phyloP scores from a whole-genome alignment of 2,888 invertebrate species.

The Ganaspis brasiliensis region DNA sequence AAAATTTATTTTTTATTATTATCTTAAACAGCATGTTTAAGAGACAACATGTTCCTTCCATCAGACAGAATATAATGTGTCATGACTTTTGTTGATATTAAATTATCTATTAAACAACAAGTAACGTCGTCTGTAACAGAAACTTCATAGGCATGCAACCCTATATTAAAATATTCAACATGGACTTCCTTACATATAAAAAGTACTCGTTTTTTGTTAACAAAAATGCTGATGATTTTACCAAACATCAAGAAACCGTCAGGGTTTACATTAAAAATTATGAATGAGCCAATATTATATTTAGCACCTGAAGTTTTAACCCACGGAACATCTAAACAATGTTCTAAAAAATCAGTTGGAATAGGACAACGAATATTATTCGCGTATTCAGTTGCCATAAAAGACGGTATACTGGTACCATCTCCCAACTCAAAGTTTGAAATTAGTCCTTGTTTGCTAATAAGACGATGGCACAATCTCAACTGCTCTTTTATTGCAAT shows the following conservation, averaged over 20 bases:
- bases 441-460: neutral
- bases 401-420: neutral
- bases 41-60: neutral
- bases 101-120: neutral
- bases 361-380: neutral
- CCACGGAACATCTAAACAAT: neutral
- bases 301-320: neutral
- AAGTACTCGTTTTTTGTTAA: neutral
- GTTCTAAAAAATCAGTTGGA: neutral
- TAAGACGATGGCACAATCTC: constrained; percentile 23
- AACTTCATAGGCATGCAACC: neutral
- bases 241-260: neutral
- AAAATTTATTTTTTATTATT: too few species aligned
- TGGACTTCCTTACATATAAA: neutral
- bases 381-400: neutral
- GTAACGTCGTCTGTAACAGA: neutral
- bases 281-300: neutral
- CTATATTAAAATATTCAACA: neutral
- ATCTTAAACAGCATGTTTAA: too few species aligned
- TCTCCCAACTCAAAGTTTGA: neutral
- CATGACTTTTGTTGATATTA: neutral
- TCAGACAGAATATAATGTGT: neutral
- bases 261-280: neutral
- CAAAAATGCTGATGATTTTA: neutral
- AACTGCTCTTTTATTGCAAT: constrained; percentile 42